phyloP scores from a whole-genome alignment of 2,888 invertebrate genomes.

The Eupithecia insigniata region DNA sequence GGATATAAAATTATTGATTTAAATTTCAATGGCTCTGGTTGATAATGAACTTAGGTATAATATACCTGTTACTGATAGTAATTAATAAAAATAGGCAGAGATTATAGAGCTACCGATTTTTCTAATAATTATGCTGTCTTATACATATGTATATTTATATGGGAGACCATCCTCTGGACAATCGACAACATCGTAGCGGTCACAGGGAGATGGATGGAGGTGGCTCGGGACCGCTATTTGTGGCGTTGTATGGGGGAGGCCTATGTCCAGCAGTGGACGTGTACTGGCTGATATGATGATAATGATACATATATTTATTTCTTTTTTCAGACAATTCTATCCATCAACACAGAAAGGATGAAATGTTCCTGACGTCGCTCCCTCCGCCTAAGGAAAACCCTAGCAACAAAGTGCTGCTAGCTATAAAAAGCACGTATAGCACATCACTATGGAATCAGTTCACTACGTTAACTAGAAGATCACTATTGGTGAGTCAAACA shows the following conservation, averaged over 20 bases:
- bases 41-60: neutral
- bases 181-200: too few relatives aligned
- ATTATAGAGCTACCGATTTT: neutral
- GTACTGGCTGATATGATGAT: too few relatives aligned
- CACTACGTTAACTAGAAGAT: constrained; percentile 68
- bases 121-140: neutral
- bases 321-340: constrained; percentile 61
- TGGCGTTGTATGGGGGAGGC: too few relatives aligned
- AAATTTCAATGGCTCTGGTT: neutral
- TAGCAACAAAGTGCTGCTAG: constrained; percentile 72
- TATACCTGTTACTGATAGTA: neutral
- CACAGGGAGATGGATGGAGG: too few relatives aligned
- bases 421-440: constrained; percentile 74
- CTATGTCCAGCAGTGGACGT: too few relatives aligned
- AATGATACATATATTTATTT: neutral
- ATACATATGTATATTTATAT: too few relatives aligned
- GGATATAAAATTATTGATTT: neutral
- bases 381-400: constrained; percentile 73
- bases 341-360: constrained; percentile 57
- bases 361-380: constrained; percentile 67
- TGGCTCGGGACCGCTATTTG: too few relatives aligned
- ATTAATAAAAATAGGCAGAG: neutral
- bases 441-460: constrained; percentile 77
- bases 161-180: too few relatives aligned
- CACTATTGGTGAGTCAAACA: constrained; percentile 66